Evolutionary conservation across 2,113 vertebrate species (phyloP), one percentile per base, ranked within the genome.

Genomic region (Colaptes auratus): DNA sequence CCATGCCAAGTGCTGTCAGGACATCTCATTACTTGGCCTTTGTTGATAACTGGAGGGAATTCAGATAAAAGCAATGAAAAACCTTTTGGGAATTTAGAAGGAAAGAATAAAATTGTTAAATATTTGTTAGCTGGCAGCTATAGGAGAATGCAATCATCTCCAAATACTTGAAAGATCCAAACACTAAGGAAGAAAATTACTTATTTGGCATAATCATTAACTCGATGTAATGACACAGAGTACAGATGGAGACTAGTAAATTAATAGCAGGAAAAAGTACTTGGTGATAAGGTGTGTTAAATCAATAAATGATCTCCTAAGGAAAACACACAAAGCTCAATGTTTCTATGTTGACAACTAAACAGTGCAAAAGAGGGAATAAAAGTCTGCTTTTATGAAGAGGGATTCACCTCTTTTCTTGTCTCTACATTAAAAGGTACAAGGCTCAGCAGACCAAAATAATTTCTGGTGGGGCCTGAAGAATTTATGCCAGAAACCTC

Each of bases 91-190:
- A 74, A 77, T 36, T 70, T 12, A 28, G 30, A 71, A 70, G 13
- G 35, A 58, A 86, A 59, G 15, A 86, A 42, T 33, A 15, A 63
- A 92, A 5, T 15, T 30, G 23, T 85, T 82, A 36, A 82, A 58
- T 58, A 42, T 19, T 88, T 72, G 60, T 53, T 77, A 79, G 53
- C 56, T 86, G 84, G 28, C 63, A 94, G 52, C 65, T 67, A 4
- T 23, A 63, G 36, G 46, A 25, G 33, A 64, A 18, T 0, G 0
- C 3, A 2, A 50, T 48, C 3, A n/a, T 56, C 39, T 80, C 71
- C 31, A 25, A 76, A 44, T 39, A 65, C 48, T 76, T 55, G 33
- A 39, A 58, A 88, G 12, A 19, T 17, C 11, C 0, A 48, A 55
- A 73, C 25, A 60, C 30, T 9, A 67, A 87, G 65, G 56, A 63